phyloP scores from a whole-genome alignment of 1,140 invertebrate species.

The Brachystomella parvula region DNA sequence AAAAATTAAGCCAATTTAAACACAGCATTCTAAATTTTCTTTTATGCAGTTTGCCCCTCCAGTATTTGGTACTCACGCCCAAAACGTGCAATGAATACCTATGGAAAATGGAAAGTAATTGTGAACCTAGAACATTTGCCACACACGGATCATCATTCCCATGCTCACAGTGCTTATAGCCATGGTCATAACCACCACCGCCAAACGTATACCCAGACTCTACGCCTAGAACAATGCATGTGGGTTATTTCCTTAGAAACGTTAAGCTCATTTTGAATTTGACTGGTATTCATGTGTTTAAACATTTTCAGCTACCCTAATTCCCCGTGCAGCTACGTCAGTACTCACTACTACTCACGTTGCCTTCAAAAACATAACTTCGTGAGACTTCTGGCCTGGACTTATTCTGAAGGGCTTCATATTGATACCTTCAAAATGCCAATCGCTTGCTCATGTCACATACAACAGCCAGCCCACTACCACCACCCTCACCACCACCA shows the following conservation, averaged over 20 bases:
- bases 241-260: slow-evolving; percentile 21
- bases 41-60: slow-evolving; percentile 40
- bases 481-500: slow-evolving; percentile 19
- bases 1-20: no score
- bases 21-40: no score
- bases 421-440: slow-evolving; percentile 40
- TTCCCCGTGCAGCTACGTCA: slow-evolving; percentile 38
- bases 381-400: slow-evolving; percentile 38
- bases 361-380: slow-evolving; percentile 41
- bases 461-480: slow-evolving; percentile 24
- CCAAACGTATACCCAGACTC: slow-evolving; percentile 36
- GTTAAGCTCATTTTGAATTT: background rate
- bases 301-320: slow-evolving; percentile 33
- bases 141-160: background rate
- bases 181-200: slow-evolving; percentile 14
- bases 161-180: slow-evolving; percentile 15
- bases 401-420: slow-evolving; percentile 38
- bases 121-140: slow-evolving; percentile 30
- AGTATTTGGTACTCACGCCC: slow-evolving; percentile 39
- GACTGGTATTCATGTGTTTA: slow-evolving; percentile 12
- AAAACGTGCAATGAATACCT: slow-evolving; percentile 39
- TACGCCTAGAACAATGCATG: slow-evolving; percentile 40
- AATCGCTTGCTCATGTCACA: slow-evolving; percentile 37
- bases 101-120: slow-evolving; percentile 41
- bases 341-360: slow-evolving; percentile 28